These are phyloP conservation scores for Plodia interpunctella DNA, from an alignment of 1,140 invertebrate genomes.

Conservation along the genomic window DNA sequence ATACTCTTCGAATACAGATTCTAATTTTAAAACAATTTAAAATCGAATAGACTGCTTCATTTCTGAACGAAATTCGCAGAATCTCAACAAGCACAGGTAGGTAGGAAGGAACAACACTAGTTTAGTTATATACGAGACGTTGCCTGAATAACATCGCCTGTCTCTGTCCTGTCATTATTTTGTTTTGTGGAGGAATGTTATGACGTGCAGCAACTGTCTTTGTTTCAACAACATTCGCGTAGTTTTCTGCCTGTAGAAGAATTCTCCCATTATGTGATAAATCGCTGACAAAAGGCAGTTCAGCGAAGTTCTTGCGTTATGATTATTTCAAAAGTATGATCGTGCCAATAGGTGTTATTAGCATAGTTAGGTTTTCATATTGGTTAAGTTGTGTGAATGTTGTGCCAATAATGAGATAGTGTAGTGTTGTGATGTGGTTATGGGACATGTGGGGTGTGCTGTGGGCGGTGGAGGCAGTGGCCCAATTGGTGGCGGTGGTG, in stretches of 20 bases:
- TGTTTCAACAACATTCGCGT: constrained; percentile 61
- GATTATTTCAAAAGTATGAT: constrained; percentile 71
- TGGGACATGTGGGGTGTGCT: constrained; percentile 73
- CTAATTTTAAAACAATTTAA: constrained; percentile 19
- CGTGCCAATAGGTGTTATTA: constrained; percentile 68
- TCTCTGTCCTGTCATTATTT: constrained; percentile 39
- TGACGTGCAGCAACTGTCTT: constrained; percentile 72
- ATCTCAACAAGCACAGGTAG: background rate
- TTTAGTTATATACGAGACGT: constrained; percentile 30
- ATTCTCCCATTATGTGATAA: constrained; percentile 59
- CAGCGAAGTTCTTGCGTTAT: constrained; percentile 46
- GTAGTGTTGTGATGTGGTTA: constrained; percentile 74
- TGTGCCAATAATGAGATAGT: constrained; percentile 76
- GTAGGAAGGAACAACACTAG: constrained; percentile 28
- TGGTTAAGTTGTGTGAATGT: constrained; percentile 72
- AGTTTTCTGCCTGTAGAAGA: constrained; percentile 36
- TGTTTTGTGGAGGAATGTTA: constrained; percentile 64
- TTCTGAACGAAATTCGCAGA: background rate
- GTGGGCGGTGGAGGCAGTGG: constrained; percentile 58
- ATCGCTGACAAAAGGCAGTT: constrained; percentile 27
- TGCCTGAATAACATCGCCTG: constrained; percentile 29
- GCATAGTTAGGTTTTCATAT: constrained; percentile 71
- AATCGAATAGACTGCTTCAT: background rate
- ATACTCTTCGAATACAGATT: no score
- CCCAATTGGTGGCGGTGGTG: constrained; percentile 46